Percentiles rank a stretch among this genome's conserved stretches.
phyloP scores from a whole-genome alignment of 2,113 vertebrate species.

The Poeciliopsis prolifica region DNA sequence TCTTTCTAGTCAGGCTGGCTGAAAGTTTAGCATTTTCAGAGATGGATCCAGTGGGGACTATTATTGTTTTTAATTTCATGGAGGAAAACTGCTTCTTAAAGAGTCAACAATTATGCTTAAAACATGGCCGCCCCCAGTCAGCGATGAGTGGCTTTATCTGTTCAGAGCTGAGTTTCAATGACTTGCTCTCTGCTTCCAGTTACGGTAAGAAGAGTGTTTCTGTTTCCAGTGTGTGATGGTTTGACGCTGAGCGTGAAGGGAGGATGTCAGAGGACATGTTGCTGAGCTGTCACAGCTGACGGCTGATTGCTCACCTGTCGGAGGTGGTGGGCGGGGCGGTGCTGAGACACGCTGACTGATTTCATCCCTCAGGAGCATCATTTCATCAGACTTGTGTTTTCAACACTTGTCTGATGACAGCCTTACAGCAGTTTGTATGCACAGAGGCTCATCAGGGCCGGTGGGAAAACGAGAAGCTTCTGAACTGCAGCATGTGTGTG shows the following conservation, averaged over 20 bases:
- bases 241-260: not conserved
- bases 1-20: not conserved
- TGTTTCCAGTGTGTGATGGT: conserved; percentile 1
- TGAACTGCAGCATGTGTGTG: conserved; percentile 10
- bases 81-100: not conserved
- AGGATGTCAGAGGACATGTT: conserved; percentile 17
- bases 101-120: not conserved
- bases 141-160: not conserved
- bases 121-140: too few relatives aligned
- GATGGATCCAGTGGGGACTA: too few relatives aligned
- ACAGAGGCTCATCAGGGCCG: conserved; percentile 28
- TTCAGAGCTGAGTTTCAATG: not conserved
- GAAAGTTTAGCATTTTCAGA: not conserved
- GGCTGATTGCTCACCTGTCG: conserved; percentile 54
- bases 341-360: conserved; percentile 75
- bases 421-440: conserved; percentile 58
- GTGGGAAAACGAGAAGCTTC: conserved; percentile 49
- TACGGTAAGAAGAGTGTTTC: not conserved
- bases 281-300: conserved; percentile 37
- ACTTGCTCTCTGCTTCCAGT: not conserved
- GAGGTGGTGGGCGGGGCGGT: conserved; percentile 1
- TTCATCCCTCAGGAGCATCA: conserved; percentile 71
- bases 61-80: too few relatives aligned
- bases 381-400: conserved; percentile 84
- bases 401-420: conserved; percentile 71